Evolutionary conservation across 1,140 invertebrate species (phyloP), one percentile per base, ranked within the genome.

Genomic region (Heliconius hermathena): DNA sequence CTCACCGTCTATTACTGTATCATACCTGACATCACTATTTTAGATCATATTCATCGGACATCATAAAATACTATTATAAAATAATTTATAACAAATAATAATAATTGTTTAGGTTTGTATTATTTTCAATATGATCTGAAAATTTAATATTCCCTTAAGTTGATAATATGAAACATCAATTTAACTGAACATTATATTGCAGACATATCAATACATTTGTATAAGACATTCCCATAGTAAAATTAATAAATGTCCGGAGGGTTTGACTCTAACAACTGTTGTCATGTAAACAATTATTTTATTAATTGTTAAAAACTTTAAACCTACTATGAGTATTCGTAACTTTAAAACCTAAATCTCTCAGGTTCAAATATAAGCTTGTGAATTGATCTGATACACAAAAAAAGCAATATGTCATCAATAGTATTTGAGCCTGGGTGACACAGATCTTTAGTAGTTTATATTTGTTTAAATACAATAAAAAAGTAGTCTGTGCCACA

Each of bases 401-500:
- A 26, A 66, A 16, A 66, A 60, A 13, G 0, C 3, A 6, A 66
- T 66, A 29, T 29, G 16, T 66, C 60, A 66, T 66, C 60, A 29
- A 16, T 29, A 66, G 4, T 26, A n/a, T 66, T 66, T 66, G 60
- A 66, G 11, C 60, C 60, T 66, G 60, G 22, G 60, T 26, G 71
- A 41, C n/a, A n/a, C 74, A 41, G 38, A 72, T 80, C 41, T 49
- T 54, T 46, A 72, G 60, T 66, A 76, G 46, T 6, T 49, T 74
- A 76, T 83, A 78, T 81, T 83, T 72, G 41, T 57, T 81, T 75
- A 82, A 49, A 76, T 76, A 78, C 70, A 52, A 52, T 76, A 81
- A 81, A 66, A 74, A 74, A 77, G 88, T 93, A 93, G 90, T 87
- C 87, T 89, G 91, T 94, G 93, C 93, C 93, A 94, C 93, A 89